These are phyloP conservation scores for Neria commutata DNA, from an alignment of 2,888 invertebrate genomes.

Conservation along the genomic window DNA sequence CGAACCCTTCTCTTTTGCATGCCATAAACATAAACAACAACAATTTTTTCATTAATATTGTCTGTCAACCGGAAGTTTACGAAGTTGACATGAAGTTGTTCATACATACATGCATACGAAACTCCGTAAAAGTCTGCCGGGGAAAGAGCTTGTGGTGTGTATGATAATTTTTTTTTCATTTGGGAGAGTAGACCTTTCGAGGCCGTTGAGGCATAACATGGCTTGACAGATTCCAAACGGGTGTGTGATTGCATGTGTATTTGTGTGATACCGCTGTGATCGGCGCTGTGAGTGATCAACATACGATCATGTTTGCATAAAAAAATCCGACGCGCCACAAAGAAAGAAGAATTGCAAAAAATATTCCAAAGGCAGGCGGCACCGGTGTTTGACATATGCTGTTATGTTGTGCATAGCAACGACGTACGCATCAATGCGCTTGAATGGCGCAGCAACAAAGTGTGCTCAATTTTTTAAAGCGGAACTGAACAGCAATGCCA, in stretches of 20 bases:
- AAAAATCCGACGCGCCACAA: background rate
- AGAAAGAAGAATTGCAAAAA: background rate
- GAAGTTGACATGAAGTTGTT: background rate
- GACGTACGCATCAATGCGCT: background rate
- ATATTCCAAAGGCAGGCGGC: too few species aligned
- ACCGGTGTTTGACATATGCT: background rate
- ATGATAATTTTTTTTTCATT: background rate
- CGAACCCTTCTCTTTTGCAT: slow-evolving; percentile 5
- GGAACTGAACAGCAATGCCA: background rate
- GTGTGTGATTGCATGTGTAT: background rate
- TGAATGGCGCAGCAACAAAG: background rate
- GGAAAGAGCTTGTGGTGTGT: background rate
- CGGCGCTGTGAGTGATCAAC: background rate
- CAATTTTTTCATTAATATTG: slow-evolving; percentile 12
- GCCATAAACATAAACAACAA: slow-evolving; percentile 6
- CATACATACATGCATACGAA: background rate
- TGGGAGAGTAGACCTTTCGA: background rate
- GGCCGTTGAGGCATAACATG: slow-evolving; percentile 7
- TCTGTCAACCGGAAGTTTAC: slow-evolving; percentile 15
- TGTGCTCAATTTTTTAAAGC: too few species aligned
- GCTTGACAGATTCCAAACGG: too few species aligned
- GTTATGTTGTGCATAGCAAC: background rate
- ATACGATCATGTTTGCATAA: background rate
- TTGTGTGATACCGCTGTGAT: background rate
- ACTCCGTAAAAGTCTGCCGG: background rate